Base-by-base conservation (phyloP, 1,140 invertebrate species). In the Triops longicaudatus region DNA sequence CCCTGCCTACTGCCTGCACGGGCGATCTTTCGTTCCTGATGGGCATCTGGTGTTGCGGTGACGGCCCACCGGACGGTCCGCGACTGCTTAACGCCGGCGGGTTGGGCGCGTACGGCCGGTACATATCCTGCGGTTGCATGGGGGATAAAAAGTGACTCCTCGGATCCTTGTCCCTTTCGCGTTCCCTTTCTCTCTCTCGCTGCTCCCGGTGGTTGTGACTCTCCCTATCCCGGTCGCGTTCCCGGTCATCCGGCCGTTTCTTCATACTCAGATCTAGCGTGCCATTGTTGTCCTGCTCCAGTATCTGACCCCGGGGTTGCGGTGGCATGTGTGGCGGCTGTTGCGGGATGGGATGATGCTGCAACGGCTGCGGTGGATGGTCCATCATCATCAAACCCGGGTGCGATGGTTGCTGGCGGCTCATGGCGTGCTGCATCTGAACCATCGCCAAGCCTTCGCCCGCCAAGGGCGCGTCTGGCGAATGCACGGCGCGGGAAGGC, bases 391-490 rank as follows among this genome's bases (percentile, higher is more conserved):
- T 41, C 2, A 75, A 12, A 31, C 26, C 42, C 74, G 27, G 74
- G 41, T 76, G 28, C 31, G 43, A 26, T 78, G 42, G 78, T 14
- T 63, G 77, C 78, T 42, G 2, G 77, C 50, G 27, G 79, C 74
- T 26, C 81, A 77, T 72, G 80, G 78, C 41, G 79, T 17, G 44
- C 81, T 72, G 79, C 79, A 75, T 80, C 80, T 9, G 79, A 76
- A 31, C 80, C 78, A 72, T 73, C 76, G 9, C 75, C 73, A 72
- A 78, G 77, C 42, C 79, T 77, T 17, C 77, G 76, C 73, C 22
- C 73, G 72, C n/a, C 41, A 37, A 74, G 77, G 79, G 14, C 74
- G 76, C 1, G 27, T 26, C 28, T 28, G 74, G n/a, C 31, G 79
- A 27, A 75, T 74, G 42, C 77, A 78, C 4, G 73, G 76, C 26